These are phyloP conservation scores for Empidonax alnorum DNA, from an alignment of 2,113 vertebrate species.

Conservation along the genomic window DNA sequence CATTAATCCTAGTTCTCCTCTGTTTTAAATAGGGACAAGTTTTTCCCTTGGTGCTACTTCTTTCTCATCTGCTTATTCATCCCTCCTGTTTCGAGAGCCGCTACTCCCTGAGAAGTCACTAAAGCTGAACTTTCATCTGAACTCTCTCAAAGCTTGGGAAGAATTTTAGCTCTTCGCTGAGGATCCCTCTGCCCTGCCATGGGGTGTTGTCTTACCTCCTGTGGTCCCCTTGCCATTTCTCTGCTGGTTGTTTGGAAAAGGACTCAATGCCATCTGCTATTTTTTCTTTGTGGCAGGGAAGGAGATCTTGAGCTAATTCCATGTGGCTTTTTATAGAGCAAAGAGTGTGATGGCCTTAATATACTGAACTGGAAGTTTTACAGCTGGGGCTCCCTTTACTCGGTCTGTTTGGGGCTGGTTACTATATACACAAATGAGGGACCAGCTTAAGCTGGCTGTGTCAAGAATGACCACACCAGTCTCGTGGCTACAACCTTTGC, in stretches of 20 bases:
- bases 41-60: neutral
- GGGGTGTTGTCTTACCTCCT: conserved; percentile 17
- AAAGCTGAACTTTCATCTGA: neutral
- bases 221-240: conserved; percentile 2
- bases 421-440: neutral
- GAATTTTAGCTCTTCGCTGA: neutral
- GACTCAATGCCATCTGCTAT: neutral
- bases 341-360: conserved; percentile 1
- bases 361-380: neutral
- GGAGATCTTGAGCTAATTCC: neutral
- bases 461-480: neutral
- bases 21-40: neutral
- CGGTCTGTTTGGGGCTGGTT: neutral
- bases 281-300: conserved; percentile 37
- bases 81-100: neutral
- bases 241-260: neutral
- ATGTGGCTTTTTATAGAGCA: conserved; percentile 47
- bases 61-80: neutral
- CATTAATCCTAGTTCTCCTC: neutral
- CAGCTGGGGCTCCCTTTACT: neutral
- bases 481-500: neutral
- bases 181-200: neutral
- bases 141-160: neutral
- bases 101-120: neutral
- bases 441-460: neutral